Evolutionary conservation across 2,888 invertebrate genomes (phyloP), one percentile per base, ranked within the genome.

Genomic region (Drosophila macrospina): DNA sequence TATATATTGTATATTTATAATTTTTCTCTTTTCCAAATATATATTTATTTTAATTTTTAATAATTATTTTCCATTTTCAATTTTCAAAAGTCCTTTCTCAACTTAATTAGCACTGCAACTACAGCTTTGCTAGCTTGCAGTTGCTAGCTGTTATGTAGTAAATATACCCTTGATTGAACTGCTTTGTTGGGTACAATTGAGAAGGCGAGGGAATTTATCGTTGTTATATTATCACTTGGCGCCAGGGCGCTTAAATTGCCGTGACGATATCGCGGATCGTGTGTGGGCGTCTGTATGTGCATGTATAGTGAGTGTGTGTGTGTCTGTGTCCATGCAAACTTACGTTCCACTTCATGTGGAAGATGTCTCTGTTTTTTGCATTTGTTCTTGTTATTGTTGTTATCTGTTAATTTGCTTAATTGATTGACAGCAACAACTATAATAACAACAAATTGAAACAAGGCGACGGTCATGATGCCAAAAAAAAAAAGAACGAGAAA

Each of bases 381-480:
- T 47, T 45, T 30, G 26, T 39, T 51, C 26, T 62, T 50, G 42
- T 56, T 61, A 11, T 66, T 67, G 51, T 48, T 47, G 42, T 64
- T 54, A 52, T 68, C 28, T 69, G 54, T 73, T 68, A 65, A 68
- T 76, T 65, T 66, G 56, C 55, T 57, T 50, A 65, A 78, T 78
- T 87, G 87, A 85, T 76, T 83, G 82, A 87, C 82, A 76, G 82
- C 82, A 83, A 68, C 85, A 82, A 76, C 80, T 79, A 75, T 32
- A 67, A 60, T 42, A 74, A 54, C 75, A 74, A 80, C 85, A 80
- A 82, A 80, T 64, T 66, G 69, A 63, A 61, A 68, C 69, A 79
- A 79, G 75, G 79, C 74, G 64, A 80, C 44, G 78, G 68, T 74
- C 78, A 80, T 39, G 61, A 52, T 42, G 65, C 69, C 75, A 88